Evolutionary conservation across 2,888 invertebrate species (phyloP), one percentile per base, ranked within the genome.

Genomic region (Phragmatobia fuliginosa): DNA sequence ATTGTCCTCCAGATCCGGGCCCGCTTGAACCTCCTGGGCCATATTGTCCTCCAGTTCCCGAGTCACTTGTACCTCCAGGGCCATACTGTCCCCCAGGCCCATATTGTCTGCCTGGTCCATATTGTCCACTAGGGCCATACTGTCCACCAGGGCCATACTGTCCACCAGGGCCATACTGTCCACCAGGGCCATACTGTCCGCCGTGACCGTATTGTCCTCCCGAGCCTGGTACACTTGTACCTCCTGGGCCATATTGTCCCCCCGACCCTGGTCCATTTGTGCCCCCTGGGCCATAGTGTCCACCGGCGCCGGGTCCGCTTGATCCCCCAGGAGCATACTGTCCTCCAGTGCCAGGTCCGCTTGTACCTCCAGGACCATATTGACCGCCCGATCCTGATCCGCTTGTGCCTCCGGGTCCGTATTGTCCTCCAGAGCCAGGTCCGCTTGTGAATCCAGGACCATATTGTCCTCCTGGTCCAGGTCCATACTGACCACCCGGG

Each of bases 1-100:
- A 79, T 68, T 80, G 79, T n/a, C 72, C 78, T 0, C 66, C 74
- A 3, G 71, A 28, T 21, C 68, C 45, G 14, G 69, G 65, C 5
- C 65, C 68, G 16, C 68, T 58, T 0, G 58, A 59, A 10, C 65
- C 58, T 25, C 60, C 63, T 0, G 73, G 72, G 1, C 71, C 76
- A 63, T 73, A 77, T 31, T 74, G 77, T 0, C 70, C 71, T 0
- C 70, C 71, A 6, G 33, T 6, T 33, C 33, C 33, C 3, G 38
- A 16, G 14, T 11, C 14, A 33, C 7, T 3, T 0, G 67, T 16
- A 0, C 73, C 64, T 11, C 33, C 33, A 33, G 66, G 70, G 2
- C 71, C 74, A 3, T 67, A 67, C 60, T 71, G 72, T 41, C 28
- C 62, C 10, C 67, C 18, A 6, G 65, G 65, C 4, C 76, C 66